phyloP scores from a whole-genome alignment of 2,888 invertebrate genomes.

The Ptilodon capucinus region DNA sequence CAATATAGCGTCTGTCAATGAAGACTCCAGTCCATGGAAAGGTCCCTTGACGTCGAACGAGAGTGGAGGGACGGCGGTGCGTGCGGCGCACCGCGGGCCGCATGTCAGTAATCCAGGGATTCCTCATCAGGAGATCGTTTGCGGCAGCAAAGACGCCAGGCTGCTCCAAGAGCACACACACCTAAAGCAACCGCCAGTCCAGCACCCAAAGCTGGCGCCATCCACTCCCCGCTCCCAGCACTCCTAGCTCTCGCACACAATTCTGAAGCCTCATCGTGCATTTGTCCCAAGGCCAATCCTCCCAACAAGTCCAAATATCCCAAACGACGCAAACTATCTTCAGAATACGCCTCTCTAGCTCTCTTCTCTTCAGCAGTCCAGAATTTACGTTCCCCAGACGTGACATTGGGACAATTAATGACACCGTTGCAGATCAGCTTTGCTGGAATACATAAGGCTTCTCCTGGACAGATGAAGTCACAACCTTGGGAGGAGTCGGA shows the following conservation, averaged over 20 bases:
- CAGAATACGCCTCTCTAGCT: conserved; percentile 81
- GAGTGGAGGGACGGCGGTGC: conserved; percentile 75
- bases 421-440: conserved; percentile 93
- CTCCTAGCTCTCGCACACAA: conserved; percentile 84
- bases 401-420: conserved; percentile 91
- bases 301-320: conserved; percentile 78
- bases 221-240: conserved; percentile 81
- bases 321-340: conserved; percentile 83
- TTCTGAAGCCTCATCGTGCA: conserved; percentile 90
- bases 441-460: conserved; percentile 91
- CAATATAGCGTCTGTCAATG: conserved; percentile 80
- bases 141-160: conserved; percentile 85
- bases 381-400: conserved; percentile 75
- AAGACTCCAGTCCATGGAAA: conserved; percentile 76
- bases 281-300: conserved; percentile 70
- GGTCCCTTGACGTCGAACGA: conserved; percentile 69
- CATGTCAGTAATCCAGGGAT: conserved; percentile 84
- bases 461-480: conserved; percentile 94
- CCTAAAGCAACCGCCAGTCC: conserved; percentile 82
- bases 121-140: conserved; percentile 83
- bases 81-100: conserved; percentile 77
- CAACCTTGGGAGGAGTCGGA: conserved; percentile 82
- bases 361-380: conserved; percentile 76
- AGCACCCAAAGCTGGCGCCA: conserved; percentile 84
- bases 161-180: conserved; percentile 79